These are phyloP conservation scores for Kryptopterus vitreolus DNA, from an alignment of 2,797 vertebrate species.

Conservation along the genomic window DNA sequence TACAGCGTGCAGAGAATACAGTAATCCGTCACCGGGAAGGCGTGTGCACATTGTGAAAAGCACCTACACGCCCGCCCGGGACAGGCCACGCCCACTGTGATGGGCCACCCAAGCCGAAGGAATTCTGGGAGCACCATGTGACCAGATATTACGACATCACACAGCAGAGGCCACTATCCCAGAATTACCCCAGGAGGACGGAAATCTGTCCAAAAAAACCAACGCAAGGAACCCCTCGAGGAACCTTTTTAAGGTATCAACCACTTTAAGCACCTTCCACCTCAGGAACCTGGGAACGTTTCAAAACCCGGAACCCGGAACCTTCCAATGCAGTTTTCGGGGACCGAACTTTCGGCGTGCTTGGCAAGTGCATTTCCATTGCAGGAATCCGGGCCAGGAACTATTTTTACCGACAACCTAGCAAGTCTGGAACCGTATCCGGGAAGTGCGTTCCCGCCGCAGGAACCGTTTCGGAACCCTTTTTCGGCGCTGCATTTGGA, in stretches of 20 bases:
- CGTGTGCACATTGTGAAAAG: constrained; percentile 34
- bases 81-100: constrained; percentile 39
- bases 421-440: not conserved
- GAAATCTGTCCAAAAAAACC: constrained; percentile 13
- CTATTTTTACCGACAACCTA: not conserved
- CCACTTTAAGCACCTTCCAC: too few relatives aligned
- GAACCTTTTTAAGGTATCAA: too few relatives aligned
- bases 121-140: constrained; percentile 60
- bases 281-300: not conserved
- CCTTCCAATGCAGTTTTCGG: too few relatives aligned
- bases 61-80: constrained; percentile 48
- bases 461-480: not conserved
- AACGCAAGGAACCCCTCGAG: too few relatives aligned
- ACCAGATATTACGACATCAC: constrained; percentile 51
- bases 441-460: not conserved
- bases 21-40: constrained; percentile 23
- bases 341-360: not conserved
- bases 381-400: not conserved
- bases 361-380: not conserved
- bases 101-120: constrained; percentile 23
- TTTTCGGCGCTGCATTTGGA: too few relatives aligned
- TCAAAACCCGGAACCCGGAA: not conserved
- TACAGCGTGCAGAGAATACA: constrained; percentile 28
- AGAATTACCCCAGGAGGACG: constrained; percentile 47
- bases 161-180: constrained; percentile 57